Conservation (phyloP, 2,888 invertebrate genomes). For the Beris morrisii region DNA sequence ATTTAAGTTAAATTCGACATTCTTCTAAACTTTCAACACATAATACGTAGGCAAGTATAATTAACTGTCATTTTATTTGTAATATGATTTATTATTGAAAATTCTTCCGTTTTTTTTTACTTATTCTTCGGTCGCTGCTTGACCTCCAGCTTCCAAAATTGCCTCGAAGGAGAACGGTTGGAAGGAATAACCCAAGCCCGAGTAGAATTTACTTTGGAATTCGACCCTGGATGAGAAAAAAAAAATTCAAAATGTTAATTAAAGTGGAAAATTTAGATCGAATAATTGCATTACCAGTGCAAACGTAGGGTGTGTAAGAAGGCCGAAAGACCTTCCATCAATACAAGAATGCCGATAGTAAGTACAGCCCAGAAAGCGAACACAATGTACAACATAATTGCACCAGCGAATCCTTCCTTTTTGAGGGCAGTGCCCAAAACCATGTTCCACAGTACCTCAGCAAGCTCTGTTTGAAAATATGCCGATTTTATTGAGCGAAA, state of each 20-base stretch:
- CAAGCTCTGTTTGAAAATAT: conserved; percentile 62
- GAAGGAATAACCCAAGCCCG: conserved; percentile 87
- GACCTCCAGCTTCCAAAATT: conserved; percentile 70
- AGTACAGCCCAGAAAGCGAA: conserved; percentile 93
- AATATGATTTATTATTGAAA: conserved; percentile 1
- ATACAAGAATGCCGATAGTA: conserved; percentile 91
- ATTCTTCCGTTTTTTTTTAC: conserved; percentile 15
- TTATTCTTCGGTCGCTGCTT: conserved; percentile 60
- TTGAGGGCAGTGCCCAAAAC: conserved; percentile 80
- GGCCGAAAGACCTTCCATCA: conserved; percentile 99
- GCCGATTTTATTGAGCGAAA: neutral
- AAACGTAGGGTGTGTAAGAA: conserved; percentile 97
- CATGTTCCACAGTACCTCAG: conserved; percentile 94
- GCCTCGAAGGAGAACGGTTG: conserved; percentile 91
- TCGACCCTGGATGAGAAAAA: conserved; percentile 86
- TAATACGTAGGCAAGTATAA: conserved; percentile 7
- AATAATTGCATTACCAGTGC: conserved; percentile 74
- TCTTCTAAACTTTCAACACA: neutral
- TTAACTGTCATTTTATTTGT: conserved; percentile 16
- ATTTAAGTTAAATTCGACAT: conserved; percentile 23
- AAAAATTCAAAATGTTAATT: conserved; percentile 10
- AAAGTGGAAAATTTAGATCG: conserved; percentile 8
- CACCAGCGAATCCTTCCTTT: conserved; percentile 74
- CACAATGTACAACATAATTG: conserved; percentile 78
- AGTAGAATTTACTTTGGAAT: conserved; percentile 98